Evolutionary conservation across 2,797 vertebrate species (phyloP).

Genomic region (Picus viridis): DNA sequence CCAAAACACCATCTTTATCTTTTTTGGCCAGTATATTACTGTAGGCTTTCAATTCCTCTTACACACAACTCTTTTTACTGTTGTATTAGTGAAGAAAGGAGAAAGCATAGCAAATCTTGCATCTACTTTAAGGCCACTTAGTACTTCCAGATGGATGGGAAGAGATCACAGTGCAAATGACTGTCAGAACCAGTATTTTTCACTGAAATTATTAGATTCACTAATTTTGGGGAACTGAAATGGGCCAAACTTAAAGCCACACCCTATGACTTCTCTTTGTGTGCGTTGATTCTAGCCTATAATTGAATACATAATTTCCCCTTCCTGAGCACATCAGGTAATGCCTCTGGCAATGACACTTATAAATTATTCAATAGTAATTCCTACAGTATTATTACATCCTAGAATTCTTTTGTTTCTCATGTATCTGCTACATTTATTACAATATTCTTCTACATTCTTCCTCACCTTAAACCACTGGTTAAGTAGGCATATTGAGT

Average conservation of each 20-base stretch:
- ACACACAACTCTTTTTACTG: not conserved
- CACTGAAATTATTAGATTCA: not conserved
- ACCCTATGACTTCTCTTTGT: not conserved
- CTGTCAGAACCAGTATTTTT: not conserved
- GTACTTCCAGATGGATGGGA: not conserved
- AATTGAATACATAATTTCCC: not conserved
- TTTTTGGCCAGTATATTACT: not conserved
- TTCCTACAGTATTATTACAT: not conserved
- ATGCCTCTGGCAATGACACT: not conserved
- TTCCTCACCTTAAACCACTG: not conserved
- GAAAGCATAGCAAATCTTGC: not conserved
- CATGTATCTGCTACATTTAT: not conserved
- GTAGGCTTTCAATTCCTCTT: not conserved
- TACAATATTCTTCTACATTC: not conserved
- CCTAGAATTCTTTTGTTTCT: not conserved
- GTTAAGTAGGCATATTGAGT: not conserved
- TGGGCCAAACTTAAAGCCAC: not conserved
- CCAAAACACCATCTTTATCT: not conserved
- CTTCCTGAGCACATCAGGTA: not conserved
- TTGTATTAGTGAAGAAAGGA: not conserved
- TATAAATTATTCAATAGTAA: not conserved
- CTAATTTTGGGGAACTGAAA: not conserved
- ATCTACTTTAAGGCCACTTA: not conserved
- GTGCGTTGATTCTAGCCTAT: not conserved
- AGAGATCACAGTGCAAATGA: constrained; percentile 3